Evolutionary conservation across 2,797 vertebrate species (phyloP).

Genomic region (Protosalanx chinensis): DNA sequence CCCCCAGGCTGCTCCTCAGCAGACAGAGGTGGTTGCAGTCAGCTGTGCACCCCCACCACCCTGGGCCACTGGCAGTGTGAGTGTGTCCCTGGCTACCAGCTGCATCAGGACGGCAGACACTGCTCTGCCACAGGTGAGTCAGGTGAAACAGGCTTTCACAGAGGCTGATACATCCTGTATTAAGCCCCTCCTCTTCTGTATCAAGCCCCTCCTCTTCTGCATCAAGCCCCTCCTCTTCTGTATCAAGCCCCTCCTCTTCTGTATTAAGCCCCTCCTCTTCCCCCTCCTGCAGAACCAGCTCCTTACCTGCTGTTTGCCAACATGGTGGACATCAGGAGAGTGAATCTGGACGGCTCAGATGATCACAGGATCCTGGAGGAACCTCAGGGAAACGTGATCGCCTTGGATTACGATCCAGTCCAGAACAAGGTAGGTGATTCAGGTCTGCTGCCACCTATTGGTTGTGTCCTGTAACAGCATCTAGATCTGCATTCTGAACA

Average conservation of each 20-base stretch:
- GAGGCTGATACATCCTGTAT: too few species aligned
- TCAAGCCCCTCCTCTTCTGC: too few species aligned
- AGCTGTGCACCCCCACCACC: slow-evolving; percentile 76
- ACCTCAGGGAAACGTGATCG: slow-evolving; percentile 81
- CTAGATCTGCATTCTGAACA: neutral
- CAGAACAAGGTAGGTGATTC: slow-evolving; percentile 77
- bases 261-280: too few species aligned
- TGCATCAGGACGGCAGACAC: slow-evolving; percentile 77
- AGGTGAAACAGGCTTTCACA: too few species aligned
- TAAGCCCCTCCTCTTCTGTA: too few species aligned
- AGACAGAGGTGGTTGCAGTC: slow-evolving; percentile 90
- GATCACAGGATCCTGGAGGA: slow-evolving; percentile 76
- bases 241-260: too few species aligned
- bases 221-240: too few species aligned
- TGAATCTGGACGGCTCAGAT: slow-evolving; percentile 78
- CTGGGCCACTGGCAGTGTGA: slow-evolving; percentile 80
- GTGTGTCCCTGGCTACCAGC: slow-evolving; percentile 84
- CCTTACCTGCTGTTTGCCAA: slow-evolving; percentile 86
- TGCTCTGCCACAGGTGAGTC: slow-evolving; percentile 81
- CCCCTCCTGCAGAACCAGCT: slow-evolving; percentile 70
- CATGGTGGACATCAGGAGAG: slow-evolving; percentile 75
- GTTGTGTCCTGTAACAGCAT: neutral
- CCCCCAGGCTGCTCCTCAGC: slow-evolving; percentile 82
- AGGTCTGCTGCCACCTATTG: slow-evolving; percentile 22
- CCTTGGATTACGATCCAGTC: slow-evolving; percentile 88